These are phyloP conservation scores for Crocodylus rhombifer DNA, from an alignment of 2,797 vertebrate genomes.

Conservation along the genomic window DNA sequence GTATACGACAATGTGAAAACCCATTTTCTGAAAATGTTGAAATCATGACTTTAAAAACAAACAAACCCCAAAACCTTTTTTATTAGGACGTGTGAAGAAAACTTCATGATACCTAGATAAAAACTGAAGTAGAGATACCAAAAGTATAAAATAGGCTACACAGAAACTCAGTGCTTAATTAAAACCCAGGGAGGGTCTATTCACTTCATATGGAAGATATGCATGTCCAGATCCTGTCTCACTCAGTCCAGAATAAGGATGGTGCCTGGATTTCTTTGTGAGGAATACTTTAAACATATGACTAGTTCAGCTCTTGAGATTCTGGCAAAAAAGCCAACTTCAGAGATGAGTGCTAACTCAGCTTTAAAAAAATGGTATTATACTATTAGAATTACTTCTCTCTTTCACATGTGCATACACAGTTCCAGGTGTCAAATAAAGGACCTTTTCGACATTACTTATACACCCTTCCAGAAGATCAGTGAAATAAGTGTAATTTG, in stretches of 20 bases:
- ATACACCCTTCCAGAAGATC: neutral
- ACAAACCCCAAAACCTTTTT: neutral
- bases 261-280: neutral
- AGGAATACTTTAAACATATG: fast-evolving
- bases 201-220: neutral
- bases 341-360: neutral
- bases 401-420: neutral
- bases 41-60: too few species aligned
- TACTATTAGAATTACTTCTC: too few species aligned
- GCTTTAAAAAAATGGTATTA: neutral
- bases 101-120: too few species aligned
- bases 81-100: too few species aligned
- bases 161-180: neutral
- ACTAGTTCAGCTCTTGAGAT: neutral
- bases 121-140: neutral
- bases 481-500: fast-evolving
- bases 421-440: too few species aligned
- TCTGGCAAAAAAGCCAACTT: neutral
- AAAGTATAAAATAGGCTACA: neutral
- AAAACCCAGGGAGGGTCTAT: neutral
- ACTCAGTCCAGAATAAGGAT: fast-evolving
- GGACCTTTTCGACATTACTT: neutral
- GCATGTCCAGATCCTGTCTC: fast-evolving
- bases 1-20: fast-evolving
- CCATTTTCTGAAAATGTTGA: fast-evolving